A percentile compares a stretch with the other conserved stretches of the same genome.
These are phyloP conservation scores for Hyphantria cunea DNA, from an alignment of 1,140 invertebrate species.

Conservation along the genomic window DNA sequence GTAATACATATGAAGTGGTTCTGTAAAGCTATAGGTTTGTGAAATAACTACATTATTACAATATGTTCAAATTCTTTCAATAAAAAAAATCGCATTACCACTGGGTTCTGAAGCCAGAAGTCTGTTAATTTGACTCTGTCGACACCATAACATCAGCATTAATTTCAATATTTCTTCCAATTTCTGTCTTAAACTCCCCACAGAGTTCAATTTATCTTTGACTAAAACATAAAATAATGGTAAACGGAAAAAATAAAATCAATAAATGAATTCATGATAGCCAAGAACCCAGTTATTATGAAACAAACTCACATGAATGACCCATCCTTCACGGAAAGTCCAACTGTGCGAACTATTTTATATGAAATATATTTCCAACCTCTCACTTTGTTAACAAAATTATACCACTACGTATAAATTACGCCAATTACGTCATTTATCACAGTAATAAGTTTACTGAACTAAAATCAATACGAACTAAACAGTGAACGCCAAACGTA, in stretches of 20 bases:
- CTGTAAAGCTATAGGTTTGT: no score
- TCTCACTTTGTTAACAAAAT: conserved; percentile 21
- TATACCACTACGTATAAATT: conserved; percentile 39
- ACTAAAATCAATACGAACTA: conserved; percentile 65
- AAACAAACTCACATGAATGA: conserved; percentile 60
- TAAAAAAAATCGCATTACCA: conserved; percentile 70
- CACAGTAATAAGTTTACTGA: conserved; percentile 35
- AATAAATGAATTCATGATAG: conserved; percentile 12
- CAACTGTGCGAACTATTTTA: conserved; percentile 25
- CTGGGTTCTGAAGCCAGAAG: conserved; percentile 81
- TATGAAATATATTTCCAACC: conserved; percentile 46
- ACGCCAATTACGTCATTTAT: conserved; percentile 44
- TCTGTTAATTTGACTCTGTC: conserved; percentile 86
- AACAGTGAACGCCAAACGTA: conserved; percentile 46
- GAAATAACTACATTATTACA: no score
- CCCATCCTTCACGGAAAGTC: conserved; percentile 47
- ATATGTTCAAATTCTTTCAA: no score
- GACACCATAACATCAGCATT: conserved; percentile 91
- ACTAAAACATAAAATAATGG: conserved; percentile 61
- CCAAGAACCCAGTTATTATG: conserved; percentile 3
- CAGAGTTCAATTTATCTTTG: conserved; percentile 63
- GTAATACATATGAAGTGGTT: no score
- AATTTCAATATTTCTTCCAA: conserved; percentile 90
- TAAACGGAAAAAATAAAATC: conserved; percentile 29
- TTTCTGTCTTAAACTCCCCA: conserved; percentile 84